Evolutionary conservation across 2,797 vertebrate genomes (phyloP).

Genomic region (Lepilemur septentrionalis): DNA sequence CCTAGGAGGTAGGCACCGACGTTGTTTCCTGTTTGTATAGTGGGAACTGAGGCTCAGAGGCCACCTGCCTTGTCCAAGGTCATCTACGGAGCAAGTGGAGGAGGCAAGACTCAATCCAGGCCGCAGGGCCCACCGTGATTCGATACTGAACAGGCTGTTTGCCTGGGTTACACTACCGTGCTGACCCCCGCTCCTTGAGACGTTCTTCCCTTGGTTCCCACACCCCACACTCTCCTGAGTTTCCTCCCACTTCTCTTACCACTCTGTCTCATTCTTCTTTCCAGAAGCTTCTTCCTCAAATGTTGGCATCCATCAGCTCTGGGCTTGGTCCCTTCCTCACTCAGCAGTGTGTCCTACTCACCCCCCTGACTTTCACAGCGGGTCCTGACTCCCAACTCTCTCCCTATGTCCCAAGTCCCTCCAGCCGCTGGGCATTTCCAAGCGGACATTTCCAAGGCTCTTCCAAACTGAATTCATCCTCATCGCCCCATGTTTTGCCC

Average conservation of each 20-base stretch:
- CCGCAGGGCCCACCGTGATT: background rate
- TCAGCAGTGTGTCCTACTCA: background rate
- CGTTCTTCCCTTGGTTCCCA: background rate
- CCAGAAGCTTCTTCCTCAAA: background rate
- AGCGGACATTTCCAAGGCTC: background rate
- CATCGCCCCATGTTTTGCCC: too few species aligned
- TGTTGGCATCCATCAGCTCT: background rate
- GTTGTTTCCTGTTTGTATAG: background rate
- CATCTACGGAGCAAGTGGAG: background rate
- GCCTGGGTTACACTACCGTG: background rate
- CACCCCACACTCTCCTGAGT: background rate
- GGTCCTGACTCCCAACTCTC: background rate
- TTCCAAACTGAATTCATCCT: background rate
- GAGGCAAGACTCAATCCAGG: background rate
- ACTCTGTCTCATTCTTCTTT: background rate
- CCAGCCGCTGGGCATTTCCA: background rate
- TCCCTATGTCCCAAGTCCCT: background rate
- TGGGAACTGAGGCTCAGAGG: background rate
- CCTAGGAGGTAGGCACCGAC: background rate
- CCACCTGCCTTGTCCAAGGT: background rate
- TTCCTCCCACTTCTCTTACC: background rate
- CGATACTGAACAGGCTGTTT: too few species aligned
- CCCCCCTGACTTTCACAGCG: background rate
- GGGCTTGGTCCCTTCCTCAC: background rate
- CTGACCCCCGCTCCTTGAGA: background rate